Percentiles rank a stretch among this genome's conserved stretches.
Conservation (phyloP, 2,113 vertebrate species). For the Silurus asotus region DNA sequence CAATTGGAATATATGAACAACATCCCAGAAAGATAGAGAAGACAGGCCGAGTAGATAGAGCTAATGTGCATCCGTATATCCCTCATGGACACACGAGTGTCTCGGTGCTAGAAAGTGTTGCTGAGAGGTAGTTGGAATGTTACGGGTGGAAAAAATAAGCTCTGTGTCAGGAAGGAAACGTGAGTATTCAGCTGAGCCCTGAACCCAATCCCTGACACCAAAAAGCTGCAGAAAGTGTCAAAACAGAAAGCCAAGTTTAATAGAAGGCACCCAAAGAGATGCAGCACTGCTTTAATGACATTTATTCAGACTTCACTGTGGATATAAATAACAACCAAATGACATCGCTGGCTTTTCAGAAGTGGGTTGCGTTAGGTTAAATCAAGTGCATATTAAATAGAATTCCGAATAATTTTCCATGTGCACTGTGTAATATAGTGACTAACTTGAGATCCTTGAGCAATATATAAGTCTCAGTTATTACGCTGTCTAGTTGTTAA, state of each 20-base stretch:
- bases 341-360: neutral
- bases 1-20: neutral
- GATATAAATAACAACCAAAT: neutral
- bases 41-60: neutral
- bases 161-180: constrained; percentile 21
- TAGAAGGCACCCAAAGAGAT: neutral
- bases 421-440: neutral
- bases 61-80: neutral
- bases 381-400: neutral
- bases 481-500: neutral
- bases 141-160: constrained; percentile 14
- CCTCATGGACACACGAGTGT: neutral
- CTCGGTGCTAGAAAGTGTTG: neutral
- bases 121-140: neutral
- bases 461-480: neutral
- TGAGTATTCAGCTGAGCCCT: constrained; percentile 7
- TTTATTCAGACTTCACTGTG: neutral
- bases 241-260: constrained; percentile 7
- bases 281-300: neutral
- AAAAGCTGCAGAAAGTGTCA: neutral
- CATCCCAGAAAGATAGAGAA: neutral
- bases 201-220: neutral
- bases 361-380: neutral
- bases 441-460: neutral
- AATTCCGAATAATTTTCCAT: neutral